phyloP scores from a whole-genome alignment of 2,113 vertebrate genomes.

The Argyrosomus japonicus region DNA sequence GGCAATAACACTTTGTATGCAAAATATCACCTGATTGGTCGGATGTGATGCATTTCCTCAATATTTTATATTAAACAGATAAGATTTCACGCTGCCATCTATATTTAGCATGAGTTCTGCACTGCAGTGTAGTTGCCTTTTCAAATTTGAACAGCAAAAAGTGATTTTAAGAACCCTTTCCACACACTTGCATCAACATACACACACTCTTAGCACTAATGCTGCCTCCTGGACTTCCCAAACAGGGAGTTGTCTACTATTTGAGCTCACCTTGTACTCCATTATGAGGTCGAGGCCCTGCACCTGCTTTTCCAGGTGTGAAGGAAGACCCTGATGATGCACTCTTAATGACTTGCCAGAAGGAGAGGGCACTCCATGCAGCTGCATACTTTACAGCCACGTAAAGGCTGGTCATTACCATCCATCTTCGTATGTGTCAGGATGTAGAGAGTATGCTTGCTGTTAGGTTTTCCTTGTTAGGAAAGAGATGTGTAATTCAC shows the following conservation, averaged over 20 bases:
- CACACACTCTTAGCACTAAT: neutral
- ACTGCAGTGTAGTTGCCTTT: constrained; percentile 2
- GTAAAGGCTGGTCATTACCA: constrained; percentile 62
- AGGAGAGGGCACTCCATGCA: constrained; percentile 68
- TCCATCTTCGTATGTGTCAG: constrained; percentile 69
- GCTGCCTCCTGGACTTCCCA: constrained; percentile 19
- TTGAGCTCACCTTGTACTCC: constrained; percentile 71
- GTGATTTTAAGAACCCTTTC: neutral
- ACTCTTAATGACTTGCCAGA: constrained; percentile 77
- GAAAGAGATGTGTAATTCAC: constrained; percentile 18
- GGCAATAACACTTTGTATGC: constrained; percentile 49
- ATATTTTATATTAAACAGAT: constrained; percentile 41
- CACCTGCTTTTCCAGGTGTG: constrained; percentile 82
- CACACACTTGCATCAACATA: neutral
- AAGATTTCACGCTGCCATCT: constrained; percentile 19
- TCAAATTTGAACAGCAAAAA: constrained; percentile 10
- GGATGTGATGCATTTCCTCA: constrained; percentile 41
- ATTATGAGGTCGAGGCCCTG: constrained; percentile 67
- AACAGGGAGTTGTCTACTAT: constrained; percentile 51
- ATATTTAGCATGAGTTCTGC: constrained; percentile 17
- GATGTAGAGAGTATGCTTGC: constrained; percentile 38
- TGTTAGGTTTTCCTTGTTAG: constrained; percentile 30
- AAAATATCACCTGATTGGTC: constrained; percentile 53
- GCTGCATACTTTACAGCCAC: constrained; percentile 61
- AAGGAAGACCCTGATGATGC: constrained; percentile 68